phyloP scores from a whole-genome alignment of 2,113 vertebrate genomes.

The Albula goreensis region DNA sequence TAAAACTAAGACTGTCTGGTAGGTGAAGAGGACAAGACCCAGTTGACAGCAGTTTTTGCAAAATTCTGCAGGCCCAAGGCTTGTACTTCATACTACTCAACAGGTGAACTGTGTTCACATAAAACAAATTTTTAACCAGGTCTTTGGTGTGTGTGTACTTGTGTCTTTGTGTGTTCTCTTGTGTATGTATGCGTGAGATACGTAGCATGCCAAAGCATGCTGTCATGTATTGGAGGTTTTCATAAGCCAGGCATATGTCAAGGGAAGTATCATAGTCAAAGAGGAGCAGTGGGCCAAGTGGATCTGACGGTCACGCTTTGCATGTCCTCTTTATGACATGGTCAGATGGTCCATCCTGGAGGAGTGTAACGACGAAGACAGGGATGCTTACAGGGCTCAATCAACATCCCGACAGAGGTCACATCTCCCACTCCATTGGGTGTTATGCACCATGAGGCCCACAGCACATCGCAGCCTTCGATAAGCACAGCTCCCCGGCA shows the following conservation, averaged over 20 bases:
- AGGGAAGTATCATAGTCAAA: neutral
- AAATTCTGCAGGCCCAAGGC: neutral
- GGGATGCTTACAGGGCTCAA: neutral
- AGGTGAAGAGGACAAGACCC: conserved; percentile 46
- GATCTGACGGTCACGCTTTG: neutral
- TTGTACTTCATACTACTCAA: neutral
- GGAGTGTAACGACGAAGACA: neutral
- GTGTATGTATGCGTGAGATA: neutral
- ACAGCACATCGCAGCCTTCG: conserved; percentile 44
- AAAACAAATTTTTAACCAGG: too few species aligned
- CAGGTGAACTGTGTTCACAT: neutral
- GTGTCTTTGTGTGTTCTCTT: neutral
- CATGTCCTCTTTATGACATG: neutral
- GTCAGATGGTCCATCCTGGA: neutral
- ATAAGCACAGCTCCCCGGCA: conserved; percentile 46
- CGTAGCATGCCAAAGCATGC: too few species aligned
- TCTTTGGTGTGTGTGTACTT: neutral
- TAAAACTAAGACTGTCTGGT: conserved; percentile 47
- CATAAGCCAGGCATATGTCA: neutral
- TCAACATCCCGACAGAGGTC: neutral
- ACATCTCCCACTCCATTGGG: neutral
- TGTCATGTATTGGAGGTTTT: neutral
- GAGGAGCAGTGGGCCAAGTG: too few species aligned
- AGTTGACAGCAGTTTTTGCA: conserved; percentile 59
- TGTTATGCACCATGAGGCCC: conserved; percentile 13